Conservation (phyloP, 2,113 vertebrate genomes). For the Eleginops maclovinus region DNA sequence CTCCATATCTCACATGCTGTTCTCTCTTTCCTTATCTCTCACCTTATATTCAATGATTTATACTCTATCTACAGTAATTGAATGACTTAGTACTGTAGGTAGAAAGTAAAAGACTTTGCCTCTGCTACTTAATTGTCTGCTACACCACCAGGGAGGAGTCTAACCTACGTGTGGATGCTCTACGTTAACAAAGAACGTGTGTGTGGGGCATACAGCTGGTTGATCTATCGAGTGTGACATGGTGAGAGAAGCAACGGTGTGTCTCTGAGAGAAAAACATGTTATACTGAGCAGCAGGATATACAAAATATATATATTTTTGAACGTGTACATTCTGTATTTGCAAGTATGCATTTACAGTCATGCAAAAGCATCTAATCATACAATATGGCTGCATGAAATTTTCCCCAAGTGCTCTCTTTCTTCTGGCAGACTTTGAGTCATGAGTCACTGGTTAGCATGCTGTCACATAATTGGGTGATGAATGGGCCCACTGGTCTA, state of each 20-base stretch:
- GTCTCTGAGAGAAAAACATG: slow-evolving; percentile 5
- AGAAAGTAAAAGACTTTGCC: slow-evolving; percentile 19
- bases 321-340: neutral
- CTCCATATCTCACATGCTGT: slow-evolving; percentile 9
- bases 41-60: slow-evolving; percentile 15
- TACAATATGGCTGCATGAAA: neutral
- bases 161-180: slow-evolving; percentile 7
- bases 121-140: slow-evolving; percentile 28
- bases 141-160: neutral
- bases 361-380: neutral
- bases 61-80: slow-evolving; percentile 31
- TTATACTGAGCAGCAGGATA: neutral
- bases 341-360: neutral
- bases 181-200: slow-evolving; percentile 5
- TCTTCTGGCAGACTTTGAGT: slow-evolving; percentile 12
- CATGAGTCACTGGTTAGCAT: slow-evolving; percentile 40
- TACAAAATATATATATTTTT: neutral
- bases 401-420: neutral
- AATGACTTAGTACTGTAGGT: slow-evolving; percentile 34
- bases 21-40: neutral
- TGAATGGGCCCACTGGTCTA: slow-evolving; percentile 26
- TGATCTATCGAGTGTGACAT: slow-evolving; percentile 37
- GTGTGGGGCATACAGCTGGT: neutral
- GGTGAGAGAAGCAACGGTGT: slow-evolving; percentile 6
- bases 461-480: slow-evolving; percentile 43